Base-by-base conservation (phyloP, 2,797 vertebrate species). In the Acipenser transmontanus region DNA sequence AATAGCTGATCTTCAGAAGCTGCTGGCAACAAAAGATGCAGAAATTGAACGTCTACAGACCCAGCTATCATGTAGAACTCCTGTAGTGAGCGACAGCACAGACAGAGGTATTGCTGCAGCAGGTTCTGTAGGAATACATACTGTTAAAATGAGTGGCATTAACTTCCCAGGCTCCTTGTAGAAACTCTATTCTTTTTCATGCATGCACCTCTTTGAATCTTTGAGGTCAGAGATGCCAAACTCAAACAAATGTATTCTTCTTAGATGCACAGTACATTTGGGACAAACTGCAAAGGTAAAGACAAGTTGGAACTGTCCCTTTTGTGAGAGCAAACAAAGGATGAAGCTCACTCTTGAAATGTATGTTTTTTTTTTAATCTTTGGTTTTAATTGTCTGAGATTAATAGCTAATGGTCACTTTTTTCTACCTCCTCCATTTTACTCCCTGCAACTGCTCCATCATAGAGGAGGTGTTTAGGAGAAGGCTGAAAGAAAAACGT, bases 21-120 rank as follows among this genome's bases (percentile, higher is more conserved):
- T 95, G 3, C 77, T 98, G 75, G 88, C 92, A 73, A 85, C 87
- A 73, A 98, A 97, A 80, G 95, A 97, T 50, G 81, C 91, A 13
- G 95, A 98, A 86, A 97, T 98, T 11, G 93, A 97, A 77, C 92
- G 87, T 11, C 80, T 98, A 71, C 93, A 95, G 68, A 86, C 90
- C 74, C 95, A 96, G 73, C 90, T 98, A 7, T 85, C 91, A 62
- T 84, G 91, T 76, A 92, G 89, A 62, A 78, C 92, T 12, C 82
- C 87, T 0, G 73, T 85, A 11, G 85, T 88, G 50, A 72, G 75
- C 2, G 94, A 95, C 78, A 88, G 83, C 64, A 69, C 87, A 67
- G 94, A 95, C 65, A 92, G 86, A 97, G 96, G 96, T 98, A 87
- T 74, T 47, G 17, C 8, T n/a, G n/a, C 12, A 57, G 12, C 54